Percentiles rank a stretch among this genome's conserved stretches.
phyloP scores from a whole-genome alignment of 1,140 invertebrate genomes.

The Hetaerina americana region DNA sequence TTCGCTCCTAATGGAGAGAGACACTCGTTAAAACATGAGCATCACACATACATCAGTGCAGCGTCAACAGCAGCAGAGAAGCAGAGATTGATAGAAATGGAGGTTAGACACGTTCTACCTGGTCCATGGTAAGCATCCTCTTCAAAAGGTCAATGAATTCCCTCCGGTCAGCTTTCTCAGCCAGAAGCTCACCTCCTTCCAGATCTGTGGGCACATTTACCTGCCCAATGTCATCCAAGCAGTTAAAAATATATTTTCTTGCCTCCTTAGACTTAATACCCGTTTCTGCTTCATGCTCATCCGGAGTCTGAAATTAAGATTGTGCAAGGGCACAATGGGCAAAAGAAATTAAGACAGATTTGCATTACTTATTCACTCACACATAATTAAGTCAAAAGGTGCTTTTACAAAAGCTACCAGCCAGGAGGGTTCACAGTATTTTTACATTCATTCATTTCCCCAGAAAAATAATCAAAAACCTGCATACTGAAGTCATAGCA shows the following conservation, averaged over 20 bases:
- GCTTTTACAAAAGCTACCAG: too few species aligned
- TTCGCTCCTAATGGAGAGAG: slow-evolving; percentile 50
- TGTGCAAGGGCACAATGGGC: too few species aligned
- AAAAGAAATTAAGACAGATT: too few species aligned
- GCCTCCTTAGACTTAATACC: slow-evolving; percentile 99
- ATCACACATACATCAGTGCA: not conserved
- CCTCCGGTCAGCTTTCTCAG: slow-evolving; percentile 88
- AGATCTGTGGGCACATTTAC: slow-evolving; percentile 95
- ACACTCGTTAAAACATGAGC: slow-evolving; percentile 3
- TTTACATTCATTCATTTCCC: too few species aligned
- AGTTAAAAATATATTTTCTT: slow-evolving; percentile 99
- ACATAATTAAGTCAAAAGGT: too few species aligned
- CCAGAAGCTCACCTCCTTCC: slow-evolving; percentile 85
- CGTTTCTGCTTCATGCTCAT: slow-evolving; percentile 96
- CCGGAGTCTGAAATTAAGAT: slow-evolving; percentile 64
- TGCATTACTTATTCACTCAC: too few species aligned
- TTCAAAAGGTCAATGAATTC: slow-evolving; percentile 96
- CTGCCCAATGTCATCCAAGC: slow-evolving; percentile 95
- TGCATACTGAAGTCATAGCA: too few species aligned
- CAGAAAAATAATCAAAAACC: too few species aligned
- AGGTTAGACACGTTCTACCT: slow-evolving; percentile 41
- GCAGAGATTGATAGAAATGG: not conserved
- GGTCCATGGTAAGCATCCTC: slow-evolving; percentile 95
- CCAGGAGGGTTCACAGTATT: too few species aligned
- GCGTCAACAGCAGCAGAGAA: not conserved